phyloP scores from a whole-genome alignment of 1,140 invertebrate genomes.

The Brachionus manjavacas region DNA sequence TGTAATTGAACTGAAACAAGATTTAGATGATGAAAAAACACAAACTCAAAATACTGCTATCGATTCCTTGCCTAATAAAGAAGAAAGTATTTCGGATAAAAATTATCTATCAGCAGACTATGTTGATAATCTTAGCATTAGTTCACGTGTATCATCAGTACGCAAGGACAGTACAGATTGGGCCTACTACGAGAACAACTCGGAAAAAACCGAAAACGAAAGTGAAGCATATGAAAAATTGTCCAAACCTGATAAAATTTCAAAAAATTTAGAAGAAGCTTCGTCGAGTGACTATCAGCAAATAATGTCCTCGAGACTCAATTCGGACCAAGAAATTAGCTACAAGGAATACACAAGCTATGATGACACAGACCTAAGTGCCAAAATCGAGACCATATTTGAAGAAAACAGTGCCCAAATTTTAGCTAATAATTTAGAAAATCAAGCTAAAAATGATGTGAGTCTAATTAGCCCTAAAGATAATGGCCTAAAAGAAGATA shows the following conservation, averaged over 20 bases:
- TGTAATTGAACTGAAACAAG: neutral
- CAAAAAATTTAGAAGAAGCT: neutral
- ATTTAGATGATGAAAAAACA: neutral
- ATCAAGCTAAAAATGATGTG: neutral
- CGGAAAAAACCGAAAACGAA: neutral
- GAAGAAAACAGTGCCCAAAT: neutral
- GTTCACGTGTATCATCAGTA: neutral
- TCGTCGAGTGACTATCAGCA: neutral
- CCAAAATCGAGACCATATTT: neutral
- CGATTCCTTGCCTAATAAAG: neutral
- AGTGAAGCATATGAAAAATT: slow-evolving; percentile 12
- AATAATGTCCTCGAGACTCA: neutral
- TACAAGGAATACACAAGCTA: neutral
- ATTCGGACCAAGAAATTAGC: neutral
- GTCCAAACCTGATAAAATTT: neutral
- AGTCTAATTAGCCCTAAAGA: neutral
- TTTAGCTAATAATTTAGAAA: neutral
- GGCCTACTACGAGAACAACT: neutral
- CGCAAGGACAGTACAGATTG: neutral
- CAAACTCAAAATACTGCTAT: neutral
- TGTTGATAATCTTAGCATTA: slow-evolving; percentile 20
- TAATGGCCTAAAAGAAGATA: neutral
- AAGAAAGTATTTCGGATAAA: neutral
- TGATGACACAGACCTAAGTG: neutral
- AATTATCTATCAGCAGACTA: neutral